These are phyloP conservation scores for Netta rufina DNA, from an alignment of 2,797 vertebrate genomes.

Conservation along the genomic window DNA sequence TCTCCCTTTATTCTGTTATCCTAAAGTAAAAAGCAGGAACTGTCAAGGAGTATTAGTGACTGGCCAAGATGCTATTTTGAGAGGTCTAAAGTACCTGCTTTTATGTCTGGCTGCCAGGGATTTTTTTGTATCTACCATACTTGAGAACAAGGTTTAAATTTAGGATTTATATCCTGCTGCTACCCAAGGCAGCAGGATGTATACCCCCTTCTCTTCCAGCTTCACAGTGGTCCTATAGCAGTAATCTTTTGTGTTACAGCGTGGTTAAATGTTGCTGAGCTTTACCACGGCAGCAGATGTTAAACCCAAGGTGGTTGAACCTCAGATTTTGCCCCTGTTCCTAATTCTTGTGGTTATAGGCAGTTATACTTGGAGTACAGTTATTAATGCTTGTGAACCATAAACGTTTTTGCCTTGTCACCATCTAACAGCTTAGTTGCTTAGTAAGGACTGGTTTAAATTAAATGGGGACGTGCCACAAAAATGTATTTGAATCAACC, in stretches of 20 bases:
- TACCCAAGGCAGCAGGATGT: neutral
- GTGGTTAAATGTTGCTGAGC: neutral
- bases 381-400: neutral
- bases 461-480: neutral
- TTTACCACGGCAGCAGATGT: neutral
- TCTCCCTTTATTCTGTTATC: neutral
- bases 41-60: neutral
- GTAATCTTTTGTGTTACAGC: neutral
- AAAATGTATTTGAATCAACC: slow-evolving; percentile 38
- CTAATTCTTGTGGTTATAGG: neutral
- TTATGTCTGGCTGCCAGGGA: neutral
- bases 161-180: accelerated
- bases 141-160: neutral
- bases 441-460: neutral
- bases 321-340: no score
- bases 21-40: neutral
- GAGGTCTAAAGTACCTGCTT: neutral
- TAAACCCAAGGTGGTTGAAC: neutral
- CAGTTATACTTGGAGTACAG: neutral
- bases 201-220: neutral
- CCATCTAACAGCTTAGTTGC: neutral
- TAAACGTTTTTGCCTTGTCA: neutral
- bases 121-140: neutral
- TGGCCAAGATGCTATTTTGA: neutral
- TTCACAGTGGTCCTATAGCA: neutral